phyloP scores from a whole-genome alignment of 2,797 vertebrate species.

The Rhadinocentrus ornatus region DNA sequence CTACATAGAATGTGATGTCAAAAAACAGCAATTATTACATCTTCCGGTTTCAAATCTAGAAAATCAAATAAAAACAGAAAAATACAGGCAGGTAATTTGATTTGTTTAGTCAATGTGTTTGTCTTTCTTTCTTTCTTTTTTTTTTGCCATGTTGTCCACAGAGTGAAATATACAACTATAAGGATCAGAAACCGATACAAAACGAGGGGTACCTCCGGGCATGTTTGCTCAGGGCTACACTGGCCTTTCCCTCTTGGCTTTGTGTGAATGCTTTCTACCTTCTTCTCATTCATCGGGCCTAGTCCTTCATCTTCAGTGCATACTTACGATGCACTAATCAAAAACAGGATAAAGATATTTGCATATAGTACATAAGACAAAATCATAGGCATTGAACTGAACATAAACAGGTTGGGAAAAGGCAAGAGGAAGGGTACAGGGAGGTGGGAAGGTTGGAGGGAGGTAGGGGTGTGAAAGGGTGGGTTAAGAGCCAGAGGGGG shows the following conservation, averaged over 20 bases:
- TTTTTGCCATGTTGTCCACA: slow-evolving; percentile 74
- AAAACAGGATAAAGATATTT: slow-evolving; percentile 88
- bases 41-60: slow-evolving; percentile 59
- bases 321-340: slow-evolving; percentile 99
- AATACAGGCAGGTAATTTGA: slow-evolving; percentile 78
- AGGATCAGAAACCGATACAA: slow-evolving; percentile 93
- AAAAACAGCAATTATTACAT: slow-evolving; percentile 53
- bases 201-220: slow-evolving; percentile 97
- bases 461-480: slow-evolving; percentile 43
- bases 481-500: slow-evolving; percentile 73
- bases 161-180: slow-evolving; percentile 75
- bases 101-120: slow-evolving; percentile 76
- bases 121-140: slow-evolving; percentile 50
- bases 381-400: slow-evolving; percentile 81
- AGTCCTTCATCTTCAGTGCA: slow-evolving; percentile 99
- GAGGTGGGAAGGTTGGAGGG: slow-evolving; percentile 20
- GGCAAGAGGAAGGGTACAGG: slow-evolving; percentile 42
- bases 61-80: slow-evolving; percentile 59
- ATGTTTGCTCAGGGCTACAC: slow-evolving; percentile 98
- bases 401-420: slow-evolving; percentile 71
- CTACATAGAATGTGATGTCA: slow-evolving; percentile 44
- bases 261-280: slow-evolving; percentile 86
- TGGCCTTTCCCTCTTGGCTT: slow-evolving; percentile 98
- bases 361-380: slow-evolving; percentile 80
- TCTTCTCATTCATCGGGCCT: slow-evolving; percentile 97